A percentile compares a stretch with the other conserved stretches of the same genome.
Evolutionary conservation across 2,888 invertebrate genomes (phyloP).

Genomic region (Autographa gamma): DNA sequence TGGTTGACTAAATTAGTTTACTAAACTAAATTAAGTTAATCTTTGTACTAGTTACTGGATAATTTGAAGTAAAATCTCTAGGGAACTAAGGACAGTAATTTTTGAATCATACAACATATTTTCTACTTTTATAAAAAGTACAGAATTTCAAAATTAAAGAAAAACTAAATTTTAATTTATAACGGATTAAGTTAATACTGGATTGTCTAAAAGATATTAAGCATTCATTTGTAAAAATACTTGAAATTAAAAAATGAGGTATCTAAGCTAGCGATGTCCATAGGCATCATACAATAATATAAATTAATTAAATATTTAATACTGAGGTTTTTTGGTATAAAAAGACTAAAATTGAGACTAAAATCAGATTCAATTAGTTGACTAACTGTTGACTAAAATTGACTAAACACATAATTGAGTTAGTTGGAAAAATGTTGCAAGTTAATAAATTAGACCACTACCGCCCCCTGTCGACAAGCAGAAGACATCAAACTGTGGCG

Average conservation of each 20-base stretch:
- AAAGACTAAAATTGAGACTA: slow-evolving; percentile 5
- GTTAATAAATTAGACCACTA: slow-evolving; percentile 47
- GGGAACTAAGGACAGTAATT: no score
- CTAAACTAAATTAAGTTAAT: no score
- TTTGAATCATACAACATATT: no score
- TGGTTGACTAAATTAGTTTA: not conserved
- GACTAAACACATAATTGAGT: not conserved
- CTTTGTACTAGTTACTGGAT: no score
- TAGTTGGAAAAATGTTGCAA: slow-evolving; percentile 15
- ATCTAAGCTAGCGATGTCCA: not conserved
- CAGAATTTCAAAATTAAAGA: no score
- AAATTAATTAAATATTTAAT: not conserved
- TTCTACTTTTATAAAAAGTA: no score
- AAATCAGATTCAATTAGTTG: not conserved
- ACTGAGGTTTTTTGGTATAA: not conserved
- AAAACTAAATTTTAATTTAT: no score
- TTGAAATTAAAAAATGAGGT: not conserved
- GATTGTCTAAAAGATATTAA: no score
- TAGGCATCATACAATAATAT: slow-evolving; percentile 3
- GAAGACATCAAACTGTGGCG: slow-evolving; percentile 71
- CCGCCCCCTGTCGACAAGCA: slow-evolving; percentile 53
- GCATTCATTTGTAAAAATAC: no score
- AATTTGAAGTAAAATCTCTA: no score
- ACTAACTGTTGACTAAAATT: not conserved
- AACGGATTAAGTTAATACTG: no score